These are phyloP conservation scores for Naso thynnoides DNA, from an alignment of 2,797 vertebrate genomes.

Conservation along the genomic window DNA sequence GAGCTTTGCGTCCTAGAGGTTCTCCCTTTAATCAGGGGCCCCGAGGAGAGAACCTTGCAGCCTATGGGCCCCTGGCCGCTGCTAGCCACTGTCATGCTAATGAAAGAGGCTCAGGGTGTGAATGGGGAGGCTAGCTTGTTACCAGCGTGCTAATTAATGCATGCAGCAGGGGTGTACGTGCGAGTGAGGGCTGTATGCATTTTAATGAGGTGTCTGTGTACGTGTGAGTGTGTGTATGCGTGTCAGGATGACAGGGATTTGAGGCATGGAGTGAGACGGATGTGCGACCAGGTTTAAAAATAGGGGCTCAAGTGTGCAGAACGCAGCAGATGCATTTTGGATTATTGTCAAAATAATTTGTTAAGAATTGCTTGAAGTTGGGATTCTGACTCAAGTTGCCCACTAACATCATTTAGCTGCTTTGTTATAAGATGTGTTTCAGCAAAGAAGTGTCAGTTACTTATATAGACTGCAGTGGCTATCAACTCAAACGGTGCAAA, in stretches of 20 bases:
- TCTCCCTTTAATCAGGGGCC: slow-evolving; percentile 86
- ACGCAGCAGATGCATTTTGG: slow-evolving; percentile 43
- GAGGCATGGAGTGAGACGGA: slow-evolving; percentile 59
- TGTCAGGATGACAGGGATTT: slow-evolving; percentile 68
- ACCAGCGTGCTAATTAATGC: slow-evolving; percentile 86
- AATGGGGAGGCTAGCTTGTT: slow-evolving; percentile 85
- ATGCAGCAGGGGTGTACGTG: slow-evolving; percentile 71
- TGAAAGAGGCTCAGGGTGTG: slow-evolving; percentile 84
- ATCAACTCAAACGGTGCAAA: background rate
- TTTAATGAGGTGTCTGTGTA: slow-evolving; percentile 76
- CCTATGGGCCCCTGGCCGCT: slow-evolving; percentile 73
- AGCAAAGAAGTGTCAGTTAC: background rate
- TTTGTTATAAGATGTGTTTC: slow-evolving; percentile 12
- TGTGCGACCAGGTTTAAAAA: slow-evolving; percentile 62
- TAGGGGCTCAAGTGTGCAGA: slow-evolving; percentile 39
- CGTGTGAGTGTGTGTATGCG: slow-evolving; percentile 49
- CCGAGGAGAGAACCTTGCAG: slow-evolving; percentile 79
- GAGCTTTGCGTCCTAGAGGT: slow-evolving; percentile 80
- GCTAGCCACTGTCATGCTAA: slow-evolving; percentile 87
- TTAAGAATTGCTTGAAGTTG: slow-evolving; percentile 31
- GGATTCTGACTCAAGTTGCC: slow-evolving; percentile 3
- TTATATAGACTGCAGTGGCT: background rate
- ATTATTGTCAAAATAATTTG: slow-evolving; percentile 46
- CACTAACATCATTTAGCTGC: slow-evolving; percentile 10
- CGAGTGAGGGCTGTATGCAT: slow-evolving; percentile 69